Conservation (phyloP, 2,113 vertebrate genomes). For the Elanus axillaris region DNA sequence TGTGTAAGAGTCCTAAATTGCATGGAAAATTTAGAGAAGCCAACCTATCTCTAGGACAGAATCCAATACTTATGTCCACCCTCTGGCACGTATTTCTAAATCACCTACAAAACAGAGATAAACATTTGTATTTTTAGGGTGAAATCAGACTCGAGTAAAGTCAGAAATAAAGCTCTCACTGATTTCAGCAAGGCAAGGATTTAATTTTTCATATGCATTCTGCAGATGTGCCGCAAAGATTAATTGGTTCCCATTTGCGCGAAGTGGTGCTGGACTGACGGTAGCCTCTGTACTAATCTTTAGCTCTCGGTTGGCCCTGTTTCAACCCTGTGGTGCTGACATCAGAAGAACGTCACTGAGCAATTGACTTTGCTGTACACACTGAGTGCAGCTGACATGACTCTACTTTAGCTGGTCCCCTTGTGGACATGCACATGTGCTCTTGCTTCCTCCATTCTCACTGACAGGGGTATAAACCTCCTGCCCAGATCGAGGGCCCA, state of each 20-base stretch:
- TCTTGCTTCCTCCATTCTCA: not conserved
- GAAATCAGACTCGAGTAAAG: not conserved
- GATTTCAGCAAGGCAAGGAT: not conserved
- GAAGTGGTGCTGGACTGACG: not conserved
- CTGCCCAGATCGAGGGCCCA: not conserved
- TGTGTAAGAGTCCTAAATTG: not conserved
- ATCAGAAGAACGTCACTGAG: not conserved
- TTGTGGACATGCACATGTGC: not conserved
- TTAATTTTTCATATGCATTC: not conserved
- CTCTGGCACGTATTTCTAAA: not conserved
- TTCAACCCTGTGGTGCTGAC: not conserved
- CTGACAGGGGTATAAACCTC: not conserved
- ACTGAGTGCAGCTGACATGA: not conserved
- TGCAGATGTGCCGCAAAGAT: not conserved
- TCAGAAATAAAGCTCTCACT: not conserved
- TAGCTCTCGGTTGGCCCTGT: not conserved
- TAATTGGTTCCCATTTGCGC: not conserved
- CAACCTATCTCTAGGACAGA: not conserved
- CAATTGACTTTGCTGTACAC: rapidly evolving
- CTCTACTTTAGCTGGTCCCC: not conserved
- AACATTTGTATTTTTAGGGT: not conserved
- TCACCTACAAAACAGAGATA: not conserved
- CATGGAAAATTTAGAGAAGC: not conserved
- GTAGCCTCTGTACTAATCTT: not conserved
- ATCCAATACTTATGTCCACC: not conserved